Conservation (phyloP, 2,797 vertebrate genomes). For the Thripadectes ignobilis region DNA sequence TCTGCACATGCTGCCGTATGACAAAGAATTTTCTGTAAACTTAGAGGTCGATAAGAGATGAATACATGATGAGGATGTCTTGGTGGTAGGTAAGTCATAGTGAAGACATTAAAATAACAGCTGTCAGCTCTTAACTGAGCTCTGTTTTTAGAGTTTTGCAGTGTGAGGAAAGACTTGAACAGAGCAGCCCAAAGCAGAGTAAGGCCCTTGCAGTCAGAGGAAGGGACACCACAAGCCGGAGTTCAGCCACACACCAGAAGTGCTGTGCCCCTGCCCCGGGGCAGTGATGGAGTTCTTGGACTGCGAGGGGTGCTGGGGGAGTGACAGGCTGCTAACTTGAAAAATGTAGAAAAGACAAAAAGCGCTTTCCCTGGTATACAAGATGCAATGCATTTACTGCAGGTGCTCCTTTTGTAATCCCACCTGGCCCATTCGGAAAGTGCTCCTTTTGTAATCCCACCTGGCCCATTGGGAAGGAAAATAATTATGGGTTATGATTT, state of each 20-base stretch:
- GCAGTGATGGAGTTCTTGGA: fast-evolving
- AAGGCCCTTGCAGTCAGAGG: neutral
- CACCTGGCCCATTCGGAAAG: neutral
- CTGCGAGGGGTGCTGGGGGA: fast-evolving
- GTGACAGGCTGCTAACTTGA: neutral
- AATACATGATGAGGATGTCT: neutral
- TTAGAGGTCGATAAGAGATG: neutral
- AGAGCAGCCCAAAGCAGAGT: neutral
- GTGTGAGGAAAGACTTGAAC: neutral
- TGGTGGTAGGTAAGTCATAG: neutral
- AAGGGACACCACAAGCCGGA: fast-evolving
- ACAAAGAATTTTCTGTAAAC: neutral
- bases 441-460: neutral
- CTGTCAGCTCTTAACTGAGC: neutral
- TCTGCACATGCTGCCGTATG: neutral
- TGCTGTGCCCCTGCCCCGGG: too few species aligned
- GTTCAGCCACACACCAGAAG: fast-evolving
- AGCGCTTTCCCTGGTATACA: neutral
- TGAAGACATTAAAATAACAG: neutral
- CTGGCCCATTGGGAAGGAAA: neutral
- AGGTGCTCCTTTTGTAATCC: neutral
- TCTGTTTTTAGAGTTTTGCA: neutral
- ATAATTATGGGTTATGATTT: neutral
- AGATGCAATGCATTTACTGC: neutral
- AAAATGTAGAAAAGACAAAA: neutral